Conservation (phyloP, 2,888 invertebrate genomes). For the Plutella xylostella region DNA sequence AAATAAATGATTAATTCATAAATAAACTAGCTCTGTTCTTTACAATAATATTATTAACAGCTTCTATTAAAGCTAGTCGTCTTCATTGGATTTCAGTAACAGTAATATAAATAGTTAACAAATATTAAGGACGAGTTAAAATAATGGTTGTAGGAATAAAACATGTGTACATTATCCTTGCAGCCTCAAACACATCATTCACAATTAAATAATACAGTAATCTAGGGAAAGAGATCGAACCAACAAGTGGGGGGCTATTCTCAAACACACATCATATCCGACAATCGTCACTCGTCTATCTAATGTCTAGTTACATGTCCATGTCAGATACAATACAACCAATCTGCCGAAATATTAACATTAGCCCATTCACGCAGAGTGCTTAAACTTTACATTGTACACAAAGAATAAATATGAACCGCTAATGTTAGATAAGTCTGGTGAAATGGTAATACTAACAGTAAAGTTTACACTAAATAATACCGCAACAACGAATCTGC, state of each 20-base stretch:
- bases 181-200: constrained; percentile 33
- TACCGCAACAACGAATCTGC: constrained; percentile 35
- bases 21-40: constrained; percentile 66
- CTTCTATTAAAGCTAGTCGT: constrained; percentile 63
- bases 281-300: no score
- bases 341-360: no score
- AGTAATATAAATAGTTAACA: constrained; percentile 68
- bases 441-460: constrained; percentile 45
- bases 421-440: no score
- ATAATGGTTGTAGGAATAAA: constrained; percentile 29
- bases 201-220: constrained; percentile 16
- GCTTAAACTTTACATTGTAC: no score
- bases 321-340: no score
- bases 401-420: no score
- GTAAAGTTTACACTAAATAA: constrained; percentile 31
- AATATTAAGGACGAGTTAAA: constrained; percentile 28
- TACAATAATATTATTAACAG: constrained; percentile 61
- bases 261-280: no score
- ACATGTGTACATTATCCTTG: constrained; percentile 47
- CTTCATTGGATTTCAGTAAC: constrained; percentile 59
- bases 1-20: constrained; percentile 67
- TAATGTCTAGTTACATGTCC: no score
- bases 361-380: no score
- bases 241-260: no score
- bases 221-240: constrained; percentile 21